Evolutionary conservation across 2,888 invertebrate species (phyloP), one percentile per base, ranked within the genome.

Genomic region (Cantharis nigra): DNA sequence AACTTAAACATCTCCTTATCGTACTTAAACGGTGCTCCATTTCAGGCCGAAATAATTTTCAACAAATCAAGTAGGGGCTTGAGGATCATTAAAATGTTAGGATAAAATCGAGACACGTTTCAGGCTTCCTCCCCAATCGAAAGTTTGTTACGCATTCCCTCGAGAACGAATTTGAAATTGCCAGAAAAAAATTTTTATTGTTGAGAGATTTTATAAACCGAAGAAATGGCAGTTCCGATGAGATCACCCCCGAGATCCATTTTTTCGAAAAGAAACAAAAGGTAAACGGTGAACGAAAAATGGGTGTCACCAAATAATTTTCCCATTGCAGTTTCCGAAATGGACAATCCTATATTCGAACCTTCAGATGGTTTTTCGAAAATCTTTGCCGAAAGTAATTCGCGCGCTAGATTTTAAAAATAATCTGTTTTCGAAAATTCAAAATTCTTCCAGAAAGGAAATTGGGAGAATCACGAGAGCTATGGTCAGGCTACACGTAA

Each of bases 291-390:
- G 23, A n/a, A n/a, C n/a, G n/a, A 5, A 5, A 26, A 26, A 26
- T 26, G 26, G 26, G 9, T 26, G 1, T 26, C 26, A 1, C 26
- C 7, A 26, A 26, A 1, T 26, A 26, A 26, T 26, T 13, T 0
- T 5, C 5, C n/a, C 13, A 69, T 33, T 67, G 18, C 63, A 81
- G 80, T 78, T 77, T 74, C 70, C 77, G 5, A 71, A 81, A 20
- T 81, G 79, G 79, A 71, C 30, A 63, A 26, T 64, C 26, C 69
- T 81, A 14, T 63, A 79, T 33, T 33, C 71, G 13, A 74, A 78
- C 28, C 70, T 79, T 23, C 67, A 72, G 33, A 23, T 76, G n/a
- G 49, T 77, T 70, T 74, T 72, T n/a, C 33, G 49, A 10, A 69
- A 77, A 63, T 33, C 80, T 18, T 70, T 78, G 10, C 77, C 79